Evolutionary conservation across 2,113 vertebrate genomes (phyloP).

Genomic region (Saccopteryx bilineata): DNA sequence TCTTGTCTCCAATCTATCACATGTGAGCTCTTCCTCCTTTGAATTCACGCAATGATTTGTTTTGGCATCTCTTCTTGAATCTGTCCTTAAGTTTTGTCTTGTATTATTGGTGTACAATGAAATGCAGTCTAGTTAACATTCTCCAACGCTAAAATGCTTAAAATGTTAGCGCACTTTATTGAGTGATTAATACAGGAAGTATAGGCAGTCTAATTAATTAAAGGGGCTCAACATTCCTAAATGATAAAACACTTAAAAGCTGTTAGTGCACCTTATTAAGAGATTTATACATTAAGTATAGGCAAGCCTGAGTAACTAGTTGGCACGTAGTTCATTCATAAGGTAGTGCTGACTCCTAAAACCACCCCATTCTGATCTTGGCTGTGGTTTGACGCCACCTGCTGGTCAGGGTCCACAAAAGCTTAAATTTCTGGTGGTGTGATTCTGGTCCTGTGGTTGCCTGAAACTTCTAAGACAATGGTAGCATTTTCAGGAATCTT

Average conservation of each 20-base stretch:
- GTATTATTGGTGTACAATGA: slow-evolving; percentile 21
- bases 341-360: not conserved
- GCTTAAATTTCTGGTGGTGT: not conserved
- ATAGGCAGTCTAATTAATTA: not conserved
- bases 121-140: slow-evolving; percentile 42
- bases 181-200: not conserved
- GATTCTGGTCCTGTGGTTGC: not conserved
- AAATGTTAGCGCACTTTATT: not conserved
- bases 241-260: slow-evolving; percentile 14
- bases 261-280: not conserved
- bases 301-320: not conserved
- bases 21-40: not conserved
- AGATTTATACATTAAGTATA: not conserved
- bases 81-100: slow-evolving; percentile 45
- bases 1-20: slow-evolving; percentile 14
- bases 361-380: not conserved
- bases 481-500: not conserved
- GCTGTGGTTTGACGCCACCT: not conserved
- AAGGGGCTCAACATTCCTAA: not conserved
- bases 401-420: not conserved
- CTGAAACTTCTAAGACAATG: not conserved
- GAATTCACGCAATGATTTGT: slow-evolving; percentile 48
- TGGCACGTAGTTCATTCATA: not conserved
- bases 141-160: slow-evolving; percentile 15
- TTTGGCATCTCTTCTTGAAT: slow-evolving; percentile 37